These are phyloP conservation scores for Tetraneura akinire DNA, from an alignment of 1,140 invertebrate species.

Conservation along the genomic window DNA sequence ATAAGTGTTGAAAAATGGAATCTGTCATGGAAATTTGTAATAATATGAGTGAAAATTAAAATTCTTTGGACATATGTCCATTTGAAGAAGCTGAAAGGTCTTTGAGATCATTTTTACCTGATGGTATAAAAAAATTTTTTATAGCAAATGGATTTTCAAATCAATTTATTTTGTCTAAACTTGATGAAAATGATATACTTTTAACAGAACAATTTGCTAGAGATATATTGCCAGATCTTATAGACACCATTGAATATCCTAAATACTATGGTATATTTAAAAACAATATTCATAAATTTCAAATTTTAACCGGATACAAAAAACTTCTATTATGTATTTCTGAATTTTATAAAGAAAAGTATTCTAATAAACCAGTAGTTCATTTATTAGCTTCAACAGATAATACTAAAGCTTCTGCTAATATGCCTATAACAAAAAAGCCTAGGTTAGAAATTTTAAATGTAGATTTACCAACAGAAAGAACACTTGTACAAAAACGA, in stretches of 20 bases:
- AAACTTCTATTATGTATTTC: not conserved
- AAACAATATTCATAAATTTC: not conserved
- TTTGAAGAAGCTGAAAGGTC: not conserved
- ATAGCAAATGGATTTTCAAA: constrained; percentile 3
- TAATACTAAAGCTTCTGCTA: not conserved
- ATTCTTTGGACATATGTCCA: too few relatives aligned
- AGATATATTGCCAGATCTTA: constrained; percentile 1
- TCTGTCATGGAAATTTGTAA: too few relatives aligned
- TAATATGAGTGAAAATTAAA: too few relatives aligned
- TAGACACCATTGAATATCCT: not conserved
- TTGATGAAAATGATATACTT: not conserved
- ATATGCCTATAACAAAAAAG: not conserved
- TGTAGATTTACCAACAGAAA: not conserved
- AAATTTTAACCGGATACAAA: not conserved
- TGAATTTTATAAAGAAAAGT: not conserved
- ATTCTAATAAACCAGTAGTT: not conserved
- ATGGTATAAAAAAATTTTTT: not conserved
- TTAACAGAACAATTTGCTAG: not conserved
- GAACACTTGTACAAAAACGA: not conserved
- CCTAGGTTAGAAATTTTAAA: not conserved
- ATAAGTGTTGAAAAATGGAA: too few relatives aligned
- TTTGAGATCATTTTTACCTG: not conserved
- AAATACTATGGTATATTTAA: constrained; percentile 2
- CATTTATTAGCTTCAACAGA: not conserved
- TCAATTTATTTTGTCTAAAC: not conserved